Evolutionary conservation across 2,113 vertebrate genomes (phyloP), one percentile per base, ranked within the genome.

Genomic region (Aleadryas rufinucha): DNA sequence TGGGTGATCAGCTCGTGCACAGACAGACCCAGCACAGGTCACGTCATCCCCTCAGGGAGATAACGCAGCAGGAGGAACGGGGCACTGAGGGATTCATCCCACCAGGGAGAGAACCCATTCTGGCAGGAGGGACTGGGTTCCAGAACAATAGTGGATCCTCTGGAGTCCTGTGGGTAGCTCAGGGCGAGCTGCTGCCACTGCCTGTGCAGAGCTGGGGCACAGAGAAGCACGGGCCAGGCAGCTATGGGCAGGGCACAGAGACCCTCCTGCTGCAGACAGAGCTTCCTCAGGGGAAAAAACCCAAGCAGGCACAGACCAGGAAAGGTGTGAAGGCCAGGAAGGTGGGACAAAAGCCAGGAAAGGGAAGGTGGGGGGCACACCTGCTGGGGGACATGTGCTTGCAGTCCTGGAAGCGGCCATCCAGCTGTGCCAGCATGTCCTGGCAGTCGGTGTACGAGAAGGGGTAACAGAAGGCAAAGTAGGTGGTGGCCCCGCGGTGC

Each of bases 401-500:
- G 96, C 96, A 98, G 65, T 98, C 98, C 47, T 98, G 96, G 95
- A 99, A 98, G 80, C 97, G 99, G 71, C 98, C 81, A 31, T 99
- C 99, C 91, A 99, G 97, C 94, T 98, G 98, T 35, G 97, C 97
- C 93, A 99, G 97, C 98, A 99, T 98, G 94, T 99, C 99, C 98
- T 99, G 99, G 97, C 99, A 98, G 97, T 99, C 99, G 0, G 95
- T 97, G 96, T 99, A 99, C 14, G 99, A 99, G 97, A 99, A 99
- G 7, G 99, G 99, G 97, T 98, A 99, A 93, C 99, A 99, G 98
- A 99, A 99, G 94, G 99, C 98, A 85, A 99, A 99, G 98, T 98
- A 99, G 84, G 99, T 99, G 95, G 98, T 99, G 71, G 99, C 98
- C 13, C 99, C 99, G 4, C 98, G 98, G 92, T 98, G 98, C 69